Evolutionary conservation across 1,140 invertebrate genomes (phyloP), one percentile per base, ranked within the genome.

Genomic region (Drosophila bocki): DNA sequence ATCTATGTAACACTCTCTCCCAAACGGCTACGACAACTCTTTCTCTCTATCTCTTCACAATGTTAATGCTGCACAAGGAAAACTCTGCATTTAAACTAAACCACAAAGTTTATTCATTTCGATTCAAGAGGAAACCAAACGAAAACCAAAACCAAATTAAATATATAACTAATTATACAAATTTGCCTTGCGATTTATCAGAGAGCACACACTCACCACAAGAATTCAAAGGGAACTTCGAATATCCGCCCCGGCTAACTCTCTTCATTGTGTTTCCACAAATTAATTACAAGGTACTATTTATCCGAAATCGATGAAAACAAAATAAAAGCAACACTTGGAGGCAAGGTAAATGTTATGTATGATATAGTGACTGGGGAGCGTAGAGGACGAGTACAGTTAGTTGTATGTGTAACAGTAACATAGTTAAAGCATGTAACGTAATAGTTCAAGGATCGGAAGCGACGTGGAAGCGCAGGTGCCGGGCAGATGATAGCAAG

Each of bases 61-160:
- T 84, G 88, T 91, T 91, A 91, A 91, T 84, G 87, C 87, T 91
- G 88, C 88, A 91, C 88, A 91, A 87, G 59, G 75, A 91, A 91
- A 87, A 72, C 82, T 91, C 82, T 91, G 88, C 88, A 91, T 91
- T 91, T 91, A 91, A 91, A 77, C 50, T 68, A 85, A 76, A 78
- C 64, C 67, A 76, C 61, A 68, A 77, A 65, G 61, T 88, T 87
- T 87, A 84, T 75, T 85, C 63, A 70, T 85, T 91, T 88, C 65
- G 68, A 75, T 82, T 82, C 45, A 78, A 71, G 67, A 48, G 53
- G 44, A 70, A 72, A 72, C 53, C 68, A 72, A 72, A 22, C 35
- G 33, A 54, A 22, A 37, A 56, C 13, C 13, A 56, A 65, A 72
- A 74, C 44, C 68, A 74, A 70, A 72, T 72, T 72, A 32, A 42